Conservation (phyloP, 1,140 invertebrate species). For the Manduca sexta region DNA sequence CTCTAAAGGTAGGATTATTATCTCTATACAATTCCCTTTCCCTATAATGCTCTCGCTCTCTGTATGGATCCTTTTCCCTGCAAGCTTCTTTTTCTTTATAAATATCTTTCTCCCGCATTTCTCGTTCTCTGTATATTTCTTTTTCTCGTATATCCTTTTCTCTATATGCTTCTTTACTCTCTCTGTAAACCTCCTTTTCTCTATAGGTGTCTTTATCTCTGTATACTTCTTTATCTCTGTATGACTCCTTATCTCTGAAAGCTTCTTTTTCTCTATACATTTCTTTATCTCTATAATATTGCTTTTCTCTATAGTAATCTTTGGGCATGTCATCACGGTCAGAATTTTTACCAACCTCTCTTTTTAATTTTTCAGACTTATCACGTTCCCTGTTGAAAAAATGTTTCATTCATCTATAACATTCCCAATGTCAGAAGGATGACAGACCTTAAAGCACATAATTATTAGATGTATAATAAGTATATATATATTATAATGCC, state of each 20-base stretch:
- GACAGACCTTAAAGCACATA: conserved; percentile 50
- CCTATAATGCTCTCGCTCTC: conserved; percentile 64
- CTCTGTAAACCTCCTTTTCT: conserved; percentile 60
- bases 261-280: conserved; percentile 45
- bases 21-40: conserved; percentile 59
- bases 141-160: conserved; percentile 62
- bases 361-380: conserved; percentile 58
- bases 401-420: conserved; percentile 43
- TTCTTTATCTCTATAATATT: conserved; percentile 62
- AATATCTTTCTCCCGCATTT: conserved; percentile 48
- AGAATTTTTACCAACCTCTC: conserved; percentile 52
- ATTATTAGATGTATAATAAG: conserved; percentile 24
- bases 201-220: conserved; percentile 51
- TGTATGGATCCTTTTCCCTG: conserved; percentile 53
- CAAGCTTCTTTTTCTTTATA: conserved; percentile 65
- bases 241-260: conserved; percentile 62
- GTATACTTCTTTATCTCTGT: conserved; percentile 58
- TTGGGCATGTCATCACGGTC: conserved; percentile 65
- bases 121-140: conserved; percentile 64
- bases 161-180: conserved; percentile 44
- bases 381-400: conserved; percentile 61
- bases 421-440: conserved; percentile 45
- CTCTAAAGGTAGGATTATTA: conserved; percentile 59
- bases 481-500: background rate
- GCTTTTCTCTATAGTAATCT: conserved; percentile 66